Base-by-base conservation (phyloP, 1,140 invertebrate genomes). In the Onthophagus taurus region DNA sequence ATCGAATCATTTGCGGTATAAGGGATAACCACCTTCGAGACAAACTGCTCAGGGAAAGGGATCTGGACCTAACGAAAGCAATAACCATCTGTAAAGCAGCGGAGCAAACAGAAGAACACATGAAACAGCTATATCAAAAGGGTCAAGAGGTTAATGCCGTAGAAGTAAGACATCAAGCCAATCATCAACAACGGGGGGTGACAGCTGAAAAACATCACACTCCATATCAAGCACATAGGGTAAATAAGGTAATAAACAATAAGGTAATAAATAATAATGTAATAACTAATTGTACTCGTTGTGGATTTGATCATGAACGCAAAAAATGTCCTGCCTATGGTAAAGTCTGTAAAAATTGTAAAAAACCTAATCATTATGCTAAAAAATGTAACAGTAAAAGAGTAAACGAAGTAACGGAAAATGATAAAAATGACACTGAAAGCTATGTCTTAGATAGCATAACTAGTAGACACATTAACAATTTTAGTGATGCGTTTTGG, bases 311-410 rank as follows among this genome's bases (percentile, higher is more conserved):
- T n/a, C n/a, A n/a, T 13, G 18, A 39, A 11, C 4, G 11, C 8
- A 13, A 3, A 12, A 8, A 23, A 24, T 39, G 36, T 39, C 21
- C 21, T 4, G 36, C 21, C 8, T 39, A 24, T 39, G 14, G 36
- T 8, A 39, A 39, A 24, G 1, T 12, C 8, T 39, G 36, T 39
- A 3, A 39, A 4, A 36, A 36, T 19, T 36, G 34, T 12, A 39
- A 26, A n/a, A 39, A 39, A 26, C 3, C 6, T 4, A 21, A 39
- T 26, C 23, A 39, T 16, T 24, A 16, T 4, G 19, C 21, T 1
- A 39, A 14, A 14, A 14, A 26, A 2, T 39, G 19, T 39, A 23
- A 12, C 21, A 39, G 9, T 4, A 24, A 2, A 4, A 21, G 26
- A 24, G 4, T 26, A 24, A 5, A 5, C 8, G 13, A 39, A 1